Base-by-base conservation (phyloP, 2,888 invertebrate genomes). In the Drosophila robusta region DNA sequence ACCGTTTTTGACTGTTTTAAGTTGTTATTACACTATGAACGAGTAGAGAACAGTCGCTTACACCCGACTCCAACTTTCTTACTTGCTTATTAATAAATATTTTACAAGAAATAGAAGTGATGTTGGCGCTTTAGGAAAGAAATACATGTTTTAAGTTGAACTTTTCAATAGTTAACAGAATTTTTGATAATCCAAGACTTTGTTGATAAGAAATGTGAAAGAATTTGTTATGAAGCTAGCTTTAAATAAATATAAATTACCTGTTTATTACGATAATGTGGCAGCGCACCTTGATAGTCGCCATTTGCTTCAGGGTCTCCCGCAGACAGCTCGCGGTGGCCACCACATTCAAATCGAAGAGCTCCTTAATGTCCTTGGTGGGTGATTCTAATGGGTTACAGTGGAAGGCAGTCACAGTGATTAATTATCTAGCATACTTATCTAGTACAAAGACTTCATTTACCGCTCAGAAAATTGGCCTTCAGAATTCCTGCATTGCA, bases 231-330 rank as follows among this genome's bases (percentile, higher is more conserved):
- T n/a, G n/a, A n/a, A 39, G 34, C 34, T 16, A 12, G 6, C 42
- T n/a, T 8, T 14, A 12, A 34, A 4, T 34, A 34, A 34, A 3
- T 34, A 34, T 3, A 11, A 26, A 39, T 29, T 52, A 94, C 95
- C 95, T 95, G 89, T 94, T 94, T 57, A 95, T 92, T 55, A 94
- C 93, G 54, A 95, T 92, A 68, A 95, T 93, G 72, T 95, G 95
- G 0, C 94, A 95, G 44, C 93, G 93, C 1, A 92, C 90, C 1
- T 92, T 90, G 38, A 92, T 90, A 32, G 92, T 92, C 34, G 92
- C 92, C 94, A 95, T 94, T 0, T 93, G 91, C 60, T 93, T 93
- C 0, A 94, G 82, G 0, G 94, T 93, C 87, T 95, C 94, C 42
- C 94, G 92, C 3, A 94, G 91, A 70, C 94, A 94, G 14, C 94